Conservation (phyloP, 2,797 vertebrate species). For the Nasua narica region DNA sequence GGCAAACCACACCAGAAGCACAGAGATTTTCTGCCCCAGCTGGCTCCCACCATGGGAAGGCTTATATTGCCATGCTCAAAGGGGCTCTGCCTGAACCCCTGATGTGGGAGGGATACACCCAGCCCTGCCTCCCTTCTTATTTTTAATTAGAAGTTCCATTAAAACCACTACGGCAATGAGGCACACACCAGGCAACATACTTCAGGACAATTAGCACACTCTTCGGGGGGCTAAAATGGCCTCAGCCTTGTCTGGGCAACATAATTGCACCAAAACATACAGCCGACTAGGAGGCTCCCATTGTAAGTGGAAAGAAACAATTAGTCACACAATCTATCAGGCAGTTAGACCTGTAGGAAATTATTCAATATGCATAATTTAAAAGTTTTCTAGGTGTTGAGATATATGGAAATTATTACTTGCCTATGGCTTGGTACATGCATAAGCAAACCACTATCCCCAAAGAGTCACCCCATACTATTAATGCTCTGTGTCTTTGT, state of each 20-base stretch:
- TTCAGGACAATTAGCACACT: slow-evolving; percentile 64
- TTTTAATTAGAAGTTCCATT: slow-evolving; percentile 60
- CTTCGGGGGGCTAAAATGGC: slow-evolving; percentile 58
- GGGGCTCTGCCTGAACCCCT: background rate
- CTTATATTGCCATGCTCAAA: background rate
- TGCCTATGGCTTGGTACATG: background rate
- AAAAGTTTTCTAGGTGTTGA: slow-evolving; percentile 29
- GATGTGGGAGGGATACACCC: background rate
- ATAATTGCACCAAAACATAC: slow-evolving; percentile 55
- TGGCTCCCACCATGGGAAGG: background rate
- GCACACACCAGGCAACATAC: slow-evolving; percentile 32
- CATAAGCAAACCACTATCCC: background rate
- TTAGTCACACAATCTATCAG: slow-evolving; percentile 48
- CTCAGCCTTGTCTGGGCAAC: background rate
- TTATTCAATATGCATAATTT: slow-evolving; percentile 13
- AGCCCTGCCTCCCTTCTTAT: slow-evolving; percentile 36
- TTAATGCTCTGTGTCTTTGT: background rate
- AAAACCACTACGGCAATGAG: slow-evolving; percentile 52
- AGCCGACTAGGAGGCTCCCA: slow-evolving; percentile 39
- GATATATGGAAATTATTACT: slow-evolving; percentile 6
- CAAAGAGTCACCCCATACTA: background rate
- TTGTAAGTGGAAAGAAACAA: slow-evolving; percentile 55
- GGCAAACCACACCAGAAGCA: background rate
- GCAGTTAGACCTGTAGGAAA: slow-evolving; percentile 53
- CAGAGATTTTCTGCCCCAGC: background rate